Evolutionary conservation across 2,113 vertebrate genomes (phyloP).

Genomic region (Cottus gobio): DNA sequence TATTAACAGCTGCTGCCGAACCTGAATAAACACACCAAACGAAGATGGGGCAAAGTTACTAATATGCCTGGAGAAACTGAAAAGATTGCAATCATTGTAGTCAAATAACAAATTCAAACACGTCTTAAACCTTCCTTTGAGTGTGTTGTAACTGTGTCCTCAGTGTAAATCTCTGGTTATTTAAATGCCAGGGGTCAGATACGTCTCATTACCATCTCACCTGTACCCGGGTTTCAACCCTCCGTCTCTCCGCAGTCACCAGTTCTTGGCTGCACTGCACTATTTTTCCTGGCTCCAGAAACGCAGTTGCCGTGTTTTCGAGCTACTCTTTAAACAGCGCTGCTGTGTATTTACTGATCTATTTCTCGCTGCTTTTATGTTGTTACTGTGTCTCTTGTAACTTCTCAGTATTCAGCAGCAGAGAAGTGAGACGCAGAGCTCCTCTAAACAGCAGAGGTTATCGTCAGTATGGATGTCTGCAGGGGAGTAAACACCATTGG

Average conservation of each 20-base stretch:
- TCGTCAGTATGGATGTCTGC: slow-evolving; percentile 83
- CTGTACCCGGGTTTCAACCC: slow-evolving; percentile 12
- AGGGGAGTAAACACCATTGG: slow-evolving; percentile 84
- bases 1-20: slow-evolving; percentile 31
- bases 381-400: slow-evolving; percentile 77
- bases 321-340: slow-evolving; percentile 69
- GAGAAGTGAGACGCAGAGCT: slow-evolving; percentile 69
- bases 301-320: slow-evolving; percentile 56
- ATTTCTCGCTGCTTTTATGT: slow-evolving; percentile 75
- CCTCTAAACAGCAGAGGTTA: slow-evolving; percentile 81
- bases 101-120: background rate
- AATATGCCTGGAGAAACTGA: background rate
- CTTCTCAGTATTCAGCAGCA: slow-evolving; percentile 70
- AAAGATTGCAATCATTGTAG: background rate
- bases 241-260: slow-evolving; percentile 20
- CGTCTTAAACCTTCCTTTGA: background rate
- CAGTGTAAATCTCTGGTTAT: background rate
- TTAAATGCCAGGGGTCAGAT: slow-evolving; percentile 21
- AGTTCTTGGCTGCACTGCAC: slow-evolving; percentile 25
- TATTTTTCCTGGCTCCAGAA: slow-evolving; percentile 60
- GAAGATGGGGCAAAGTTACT: slow-evolving; percentile 3
- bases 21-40: slow-evolving; percentile 39
- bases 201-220: background rate
- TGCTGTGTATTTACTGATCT: slow-evolving; percentile 76
- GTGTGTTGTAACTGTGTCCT: background rate